Evolutionary conservation across 2,113 vertebrate species (phyloP).

Genomic region (Brachyhypopomus occidentalis): DNA sequence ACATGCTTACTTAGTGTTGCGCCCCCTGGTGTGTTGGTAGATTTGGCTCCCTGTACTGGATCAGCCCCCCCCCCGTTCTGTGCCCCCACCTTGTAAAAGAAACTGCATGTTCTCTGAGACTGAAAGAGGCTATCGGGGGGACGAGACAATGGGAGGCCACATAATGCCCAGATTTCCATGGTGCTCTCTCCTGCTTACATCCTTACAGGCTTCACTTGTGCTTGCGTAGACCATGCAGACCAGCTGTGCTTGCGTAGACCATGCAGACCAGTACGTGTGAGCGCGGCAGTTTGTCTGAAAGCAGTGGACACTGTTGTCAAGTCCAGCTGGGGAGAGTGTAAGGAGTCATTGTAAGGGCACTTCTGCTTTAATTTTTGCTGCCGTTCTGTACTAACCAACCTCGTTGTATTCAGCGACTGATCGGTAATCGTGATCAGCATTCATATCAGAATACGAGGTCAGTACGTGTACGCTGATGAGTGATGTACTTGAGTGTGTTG

Average conservation of each 20-base stretch:
- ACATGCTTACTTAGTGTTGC: constrained; percentile 43
- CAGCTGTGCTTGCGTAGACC: constrained; percentile 20
- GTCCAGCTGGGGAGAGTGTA: constrained; percentile 3
- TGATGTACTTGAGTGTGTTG: too few relatives aligned
- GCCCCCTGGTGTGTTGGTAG: too few relatives aligned
- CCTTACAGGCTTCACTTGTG: constrained; percentile 13
- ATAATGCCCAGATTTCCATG: constrained; percentile 70
- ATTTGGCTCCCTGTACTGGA: constrained; percentile 49
- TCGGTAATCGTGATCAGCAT: too few relatives aligned
- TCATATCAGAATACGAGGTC: too few relatives aligned
- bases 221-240: constrained; percentile 25
- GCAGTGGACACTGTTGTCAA: neutral
- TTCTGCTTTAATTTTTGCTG: neutral
- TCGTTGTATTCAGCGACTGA: too few relatives aligned
- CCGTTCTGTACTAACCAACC: neutral
- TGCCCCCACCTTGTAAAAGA: constrained; percentile 65
- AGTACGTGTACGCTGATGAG: too few relatives aligned
- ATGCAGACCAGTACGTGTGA: constrained; percentile 1
- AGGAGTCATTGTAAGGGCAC: neutral
- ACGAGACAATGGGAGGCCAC: constrained; percentile 68
- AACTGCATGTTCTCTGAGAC: constrained; percentile 65
- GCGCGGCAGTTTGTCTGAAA: constrained; percentile 8
- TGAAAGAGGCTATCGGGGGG: constrained; percentile 64
- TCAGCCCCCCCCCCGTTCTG: constrained; percentile 64
- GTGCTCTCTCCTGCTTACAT: constrained; percentile 43